phyloP scores from a whole-genome alignment of 1,140 invertebrate species.

The Trinorchestia longiramus region DNA sequence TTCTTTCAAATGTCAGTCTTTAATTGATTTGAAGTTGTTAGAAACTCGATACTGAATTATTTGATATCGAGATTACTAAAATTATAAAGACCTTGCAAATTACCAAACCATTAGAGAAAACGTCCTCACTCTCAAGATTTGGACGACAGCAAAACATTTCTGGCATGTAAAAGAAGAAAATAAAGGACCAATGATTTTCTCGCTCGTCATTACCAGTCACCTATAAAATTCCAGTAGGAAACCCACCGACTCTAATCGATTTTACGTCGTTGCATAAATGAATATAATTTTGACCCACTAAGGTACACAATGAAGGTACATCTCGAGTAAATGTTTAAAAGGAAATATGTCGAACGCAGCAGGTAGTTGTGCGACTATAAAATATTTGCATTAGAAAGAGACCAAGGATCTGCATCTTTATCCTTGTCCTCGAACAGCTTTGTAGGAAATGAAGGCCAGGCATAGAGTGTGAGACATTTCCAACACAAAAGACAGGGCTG shows the following conservation, averaged over 20 bases:
- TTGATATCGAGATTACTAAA: too few relatives aligned
- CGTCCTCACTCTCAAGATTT: too few relatives aligned
- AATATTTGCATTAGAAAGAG: not conserved
- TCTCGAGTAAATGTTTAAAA: not conserved
- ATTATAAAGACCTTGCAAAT: too few relatives aligned
- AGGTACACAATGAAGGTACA: not conserved
- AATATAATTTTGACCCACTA: not conserved
- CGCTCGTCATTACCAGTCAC: not conserved
- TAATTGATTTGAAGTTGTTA: too few relatives aligned
- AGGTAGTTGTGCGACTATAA: not conserved
- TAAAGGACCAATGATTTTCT: not conserved
- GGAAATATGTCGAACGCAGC: not conserved
- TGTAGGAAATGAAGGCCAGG: not conserved
- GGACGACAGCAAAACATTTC: not conserved
- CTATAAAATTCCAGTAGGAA: not conserved
- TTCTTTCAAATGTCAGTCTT: too few relatives aligned
- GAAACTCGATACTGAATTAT: too few relatives aligned
- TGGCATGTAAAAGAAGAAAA: not conserved
- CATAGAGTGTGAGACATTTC: not conserved
- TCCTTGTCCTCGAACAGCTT: not conserved
- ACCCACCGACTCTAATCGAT: not conserved
- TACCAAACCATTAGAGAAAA: too few relatives aligned
- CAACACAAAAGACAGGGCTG: not conserved
- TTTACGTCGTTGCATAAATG: not conserved
- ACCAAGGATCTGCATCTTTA: not conserved